Evolutionary conservation across 2,888 invertebrate species (phyloP).

Genomic region (Chrysina gloriosa): DNA sequence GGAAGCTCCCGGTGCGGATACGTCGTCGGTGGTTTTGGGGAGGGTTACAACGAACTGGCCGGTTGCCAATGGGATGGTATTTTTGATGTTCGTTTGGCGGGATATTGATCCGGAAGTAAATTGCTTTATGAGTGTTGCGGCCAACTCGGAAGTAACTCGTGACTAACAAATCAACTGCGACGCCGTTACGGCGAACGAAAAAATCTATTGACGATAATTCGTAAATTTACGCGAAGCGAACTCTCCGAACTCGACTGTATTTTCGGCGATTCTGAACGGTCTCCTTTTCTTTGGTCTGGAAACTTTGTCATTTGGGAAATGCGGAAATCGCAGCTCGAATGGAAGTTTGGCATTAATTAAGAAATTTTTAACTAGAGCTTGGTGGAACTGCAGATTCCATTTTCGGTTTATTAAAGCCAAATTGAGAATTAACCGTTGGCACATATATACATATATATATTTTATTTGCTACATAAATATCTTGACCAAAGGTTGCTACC

Average conservation of each 20-base stretch:
- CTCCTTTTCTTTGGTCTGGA: not conserved
- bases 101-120: slow-evolving; percentile 24
- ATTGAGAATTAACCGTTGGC: too few relatives aligned
- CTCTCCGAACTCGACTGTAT: not conserved
- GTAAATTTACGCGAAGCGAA: not conserved
- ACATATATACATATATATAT: too few relatives aligned
- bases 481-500: too few relatives aligned
- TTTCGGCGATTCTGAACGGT: too few relatives aligned
- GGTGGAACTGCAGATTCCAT: too few relatives aligned
- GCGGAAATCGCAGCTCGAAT: not conserved
- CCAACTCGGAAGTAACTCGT: slow-evolving; percentile 12
- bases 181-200: not conserved
- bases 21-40: not conserved
- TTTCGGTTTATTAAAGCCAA: too few relatives aligned
- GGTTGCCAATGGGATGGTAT: slow-evolving; percentile 24
- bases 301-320: not conserved
- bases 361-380: not conserved
- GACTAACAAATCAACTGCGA: not conserved
- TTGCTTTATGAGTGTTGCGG: slow-evolving; percentile 25
- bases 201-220: not conserved
- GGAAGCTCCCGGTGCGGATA: too few relatives aligned
- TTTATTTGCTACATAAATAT: too few relatives aligned
- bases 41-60: slow-evolving; percentile 11
- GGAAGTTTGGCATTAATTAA: not conserved
- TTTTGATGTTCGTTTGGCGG: slow-evolving; percentile 24